These are phyloP conservation scores for Eumeta japonica DNA, from an alignment of 1,140 invertebrate genomes.

Conservation along the genomic window DNA sequence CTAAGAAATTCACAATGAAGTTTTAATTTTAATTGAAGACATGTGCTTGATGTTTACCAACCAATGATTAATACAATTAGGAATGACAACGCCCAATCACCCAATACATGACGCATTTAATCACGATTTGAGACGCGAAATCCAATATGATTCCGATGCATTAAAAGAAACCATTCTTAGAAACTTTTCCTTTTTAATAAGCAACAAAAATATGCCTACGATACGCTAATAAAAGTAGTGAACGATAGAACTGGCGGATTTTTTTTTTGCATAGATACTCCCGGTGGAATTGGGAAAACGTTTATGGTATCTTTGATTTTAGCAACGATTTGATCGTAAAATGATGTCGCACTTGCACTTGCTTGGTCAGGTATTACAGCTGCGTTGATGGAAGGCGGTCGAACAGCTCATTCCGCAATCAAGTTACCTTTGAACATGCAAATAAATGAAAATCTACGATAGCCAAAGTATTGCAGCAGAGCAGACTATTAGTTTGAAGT, in stretches of 20 bases:
- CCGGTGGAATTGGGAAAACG: constrained; percentile 22
- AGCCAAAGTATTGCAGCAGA: constrained; percentile 19
- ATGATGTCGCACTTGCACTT: constrained; percentile 37
- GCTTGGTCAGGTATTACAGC: constrained; percentile 60
- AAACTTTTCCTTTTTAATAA: constrained; percentile 28
- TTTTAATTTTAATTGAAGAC: constrained; percentile 20
- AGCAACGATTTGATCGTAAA: constrained; percentile 21
- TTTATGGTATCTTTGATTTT: constrained; percentile 39
- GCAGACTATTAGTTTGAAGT: too few relatives aligned
- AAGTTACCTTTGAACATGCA: constrained; percentile 32
- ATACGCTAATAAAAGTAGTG: too few relatives aligned
- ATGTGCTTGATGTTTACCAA: constrained; percentile 5
- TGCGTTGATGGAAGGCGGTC: constrained; percentile 49
- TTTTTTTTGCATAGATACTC: constrained; percentile 47
- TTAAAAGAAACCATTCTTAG: constrained; percentile 18
- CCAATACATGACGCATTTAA: too few relatives aligned
- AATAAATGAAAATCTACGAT: constrained; percentile 14
- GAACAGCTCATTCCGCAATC: constrained; percentile 54
- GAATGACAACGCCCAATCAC: too few relatives aligned
- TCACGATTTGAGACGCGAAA: constrained; percentile 33
- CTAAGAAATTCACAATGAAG: constrained; percentile 20
- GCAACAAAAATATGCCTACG: constrained; percentile 34
- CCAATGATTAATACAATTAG: too few relatives aligned
- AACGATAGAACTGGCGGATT: constrained; percentile 20
- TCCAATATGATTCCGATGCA: too few relatives aligned